These are phyloP conservation scores for Gobius niger DNA, from an alignment of 2,113 vertebrate species.

Conservation along the genomic window DNA sequence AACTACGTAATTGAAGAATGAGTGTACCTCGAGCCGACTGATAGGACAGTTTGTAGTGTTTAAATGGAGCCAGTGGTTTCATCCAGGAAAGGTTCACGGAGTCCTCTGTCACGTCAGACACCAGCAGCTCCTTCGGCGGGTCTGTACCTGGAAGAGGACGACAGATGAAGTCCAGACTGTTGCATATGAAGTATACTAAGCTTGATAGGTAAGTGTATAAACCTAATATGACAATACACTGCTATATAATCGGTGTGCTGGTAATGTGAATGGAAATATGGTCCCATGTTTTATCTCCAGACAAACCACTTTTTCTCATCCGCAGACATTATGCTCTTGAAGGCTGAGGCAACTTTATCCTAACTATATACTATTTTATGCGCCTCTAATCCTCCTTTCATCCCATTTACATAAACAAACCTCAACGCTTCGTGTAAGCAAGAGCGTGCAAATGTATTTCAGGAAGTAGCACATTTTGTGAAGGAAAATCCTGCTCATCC, in stretches of 20 bases:
- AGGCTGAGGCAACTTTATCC: not conserved
- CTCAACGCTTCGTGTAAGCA: not conserved
- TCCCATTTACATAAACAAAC: slow-evolving; percentile 30
- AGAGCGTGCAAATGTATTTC: slow-evolving; percentile 14
- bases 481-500: slow-evolving; percentile 7
- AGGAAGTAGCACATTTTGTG: slow-evolving; percentile 8
- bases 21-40: slow-evolving; percentile 82
- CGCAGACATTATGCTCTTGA: slow-evolving; percentile 16
- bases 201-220: not conserved
- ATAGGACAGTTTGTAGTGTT: slow-evolving; percentile 92
- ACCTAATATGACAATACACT: not conserved
- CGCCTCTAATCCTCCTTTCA: slow-evolving; percentile 26
- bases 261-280: not conserved
- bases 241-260: not conserved
- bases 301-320: not conserved
- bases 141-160: slow-evolving; percentile 81
- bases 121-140: slow-evolving; percentile 83
- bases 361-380: slow-evolving; percentile 1
- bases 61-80: slow-evolving; percentile 82
- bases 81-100: slow-evolving; percentile 85
- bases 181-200: not conserved
- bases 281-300: not conserved
- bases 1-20: too few relatives aligned
- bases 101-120: slow-evolving; percentile 87
- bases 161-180: not conserved